Percentiles rank a stretch among this genome's conserved stretches.
Conservation (phyloP, 2,797 vertebrate species). For the Xenops minutus region DNA sequence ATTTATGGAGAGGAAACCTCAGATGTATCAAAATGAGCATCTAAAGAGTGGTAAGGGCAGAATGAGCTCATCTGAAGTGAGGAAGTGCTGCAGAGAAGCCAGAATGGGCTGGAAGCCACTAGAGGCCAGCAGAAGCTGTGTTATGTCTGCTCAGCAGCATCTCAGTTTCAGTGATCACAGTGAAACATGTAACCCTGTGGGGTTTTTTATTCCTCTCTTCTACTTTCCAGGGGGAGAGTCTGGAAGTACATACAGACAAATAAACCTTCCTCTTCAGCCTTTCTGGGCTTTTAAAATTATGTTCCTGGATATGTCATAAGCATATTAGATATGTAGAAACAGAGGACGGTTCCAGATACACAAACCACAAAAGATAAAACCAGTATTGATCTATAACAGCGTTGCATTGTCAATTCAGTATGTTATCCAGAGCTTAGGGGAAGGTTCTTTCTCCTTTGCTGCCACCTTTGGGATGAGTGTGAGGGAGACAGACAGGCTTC, state of each 20-base stretch:
- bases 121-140: conserved; percentile 53
- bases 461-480: background rate
- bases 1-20: background rate
- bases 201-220: background rate
- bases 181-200: background rate
- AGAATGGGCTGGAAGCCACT: background rate
- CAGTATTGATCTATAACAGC: background rate
- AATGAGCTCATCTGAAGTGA: background rate
- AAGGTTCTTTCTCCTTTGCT: background rate
- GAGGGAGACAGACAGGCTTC: background rate
- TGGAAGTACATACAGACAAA: background rate
- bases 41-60: background rate
- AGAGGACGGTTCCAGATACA: background rate
- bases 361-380: background rate
- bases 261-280: background rate
- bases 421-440: background rate
- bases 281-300: background rate
- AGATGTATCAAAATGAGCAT: background rate
- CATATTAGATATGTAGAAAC: background rate
- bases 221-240: background rate
- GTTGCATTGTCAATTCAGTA: background rate
- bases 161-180: background rate
- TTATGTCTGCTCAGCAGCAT: background rate
- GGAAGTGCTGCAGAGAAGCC: background rate
- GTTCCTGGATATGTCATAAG: background rate